Evolutionary conservation across 2,888 invertebrate species (phyloP).

Genomic region (Phrixothrix hirtus): DNA sequence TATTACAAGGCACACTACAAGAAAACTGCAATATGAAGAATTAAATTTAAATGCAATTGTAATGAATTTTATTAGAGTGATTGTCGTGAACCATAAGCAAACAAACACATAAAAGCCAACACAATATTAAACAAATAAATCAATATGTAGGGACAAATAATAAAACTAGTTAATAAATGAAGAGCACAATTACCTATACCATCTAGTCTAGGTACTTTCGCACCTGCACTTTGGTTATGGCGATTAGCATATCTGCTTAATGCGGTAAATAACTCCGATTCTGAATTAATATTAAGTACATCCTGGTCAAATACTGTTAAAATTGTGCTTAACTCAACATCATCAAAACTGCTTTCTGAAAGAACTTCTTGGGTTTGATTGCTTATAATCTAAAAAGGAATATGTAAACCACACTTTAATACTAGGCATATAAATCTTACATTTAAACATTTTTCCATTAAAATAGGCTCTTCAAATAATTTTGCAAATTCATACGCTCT

Average conservation of each 20-base stretch:
- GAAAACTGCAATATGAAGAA: too few species aligned
- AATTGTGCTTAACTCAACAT: conserved; percentile 75
- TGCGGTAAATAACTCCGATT: conserved; percentile 77
- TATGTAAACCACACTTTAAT: conserved; percentile 4
- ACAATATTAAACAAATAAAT: background rate
- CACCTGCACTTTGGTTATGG: conserved; percentile 60
- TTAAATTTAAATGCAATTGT: too few species aligned
- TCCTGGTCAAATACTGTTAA: conserved; percentile 76
- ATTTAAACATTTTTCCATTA: conserved; percentile 81
- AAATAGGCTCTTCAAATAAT: conserved; percentile 78
- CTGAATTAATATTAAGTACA: conserved; percentile 72
- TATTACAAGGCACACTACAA: background rate
- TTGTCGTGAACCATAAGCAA: too few species aligned
- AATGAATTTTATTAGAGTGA: too few species aligned
- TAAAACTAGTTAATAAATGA: conserved; percentile 35
- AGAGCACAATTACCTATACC: conserved; percentile 53
- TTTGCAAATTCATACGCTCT: conserved; percentile 85
- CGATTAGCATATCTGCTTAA: conserved; percentile 68
- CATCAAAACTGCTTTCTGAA: conserved; percentile 75
- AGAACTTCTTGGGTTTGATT: conserved; percentile 76
- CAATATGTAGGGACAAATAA: conserved; percentile 3
- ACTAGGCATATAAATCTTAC: conserved; percentile 50
- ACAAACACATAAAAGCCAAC: background rate
- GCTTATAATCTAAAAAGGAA: conserved; percentile 67
- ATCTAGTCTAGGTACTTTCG: conserved; percentile 56